Base-by-base conservation (phyloP, 2,797 vertebrate genomes). In the Mareca penelope region DNA sequence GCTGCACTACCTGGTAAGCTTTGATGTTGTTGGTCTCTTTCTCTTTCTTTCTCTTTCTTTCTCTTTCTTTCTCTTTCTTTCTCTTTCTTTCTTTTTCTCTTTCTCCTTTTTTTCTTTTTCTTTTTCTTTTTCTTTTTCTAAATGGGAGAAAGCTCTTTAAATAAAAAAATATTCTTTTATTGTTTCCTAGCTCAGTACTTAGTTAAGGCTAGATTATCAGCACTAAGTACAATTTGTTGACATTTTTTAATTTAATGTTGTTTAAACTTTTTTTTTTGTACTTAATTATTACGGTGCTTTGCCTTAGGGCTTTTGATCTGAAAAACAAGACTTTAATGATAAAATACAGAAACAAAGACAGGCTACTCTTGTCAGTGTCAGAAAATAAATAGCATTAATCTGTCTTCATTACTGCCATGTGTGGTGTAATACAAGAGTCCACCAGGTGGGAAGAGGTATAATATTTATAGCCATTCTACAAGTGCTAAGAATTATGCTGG, bases 371-470 rank as follows among this genome's bases (percentile, higher is more conserved):
- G 95, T 97, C 97, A 96, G 69, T 97, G 97, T 98, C 98, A 98
- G 96, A 94, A 96, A 98, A 98, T 97, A 98, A 98, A 98, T 97
- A 98, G 93, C 95, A 81, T 94, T 98, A 98, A 98, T 99, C 97
- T 97, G 95, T 98, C 98, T 98, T 98, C 98, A 98, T 98, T 98
- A 98, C 92, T 95, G 89, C 89, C 80, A 11, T 83, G 87, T 72
- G 85, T 89, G 42, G 86, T 95, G 93, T 96, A 97, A 93, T 95
- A 80, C 71, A 75, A 70, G 72, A 93, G 81, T 95, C 88, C 89
- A 89, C 94, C 94, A 97, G 95, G 94, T 96, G 87, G 96, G 94
- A 97, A 85, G 73, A 85, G 65, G 60, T 84, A 76, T 81, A 88
- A 95, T 83, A 75, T 85, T 94, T 93, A 94, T 88, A 92, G 85